Percentiles rank a stretch among this genome's conserved stretches.
phyloP scores from a whole-genome alignment of 2,797 vertebrate species.

The Sebastes minor region DNA sequence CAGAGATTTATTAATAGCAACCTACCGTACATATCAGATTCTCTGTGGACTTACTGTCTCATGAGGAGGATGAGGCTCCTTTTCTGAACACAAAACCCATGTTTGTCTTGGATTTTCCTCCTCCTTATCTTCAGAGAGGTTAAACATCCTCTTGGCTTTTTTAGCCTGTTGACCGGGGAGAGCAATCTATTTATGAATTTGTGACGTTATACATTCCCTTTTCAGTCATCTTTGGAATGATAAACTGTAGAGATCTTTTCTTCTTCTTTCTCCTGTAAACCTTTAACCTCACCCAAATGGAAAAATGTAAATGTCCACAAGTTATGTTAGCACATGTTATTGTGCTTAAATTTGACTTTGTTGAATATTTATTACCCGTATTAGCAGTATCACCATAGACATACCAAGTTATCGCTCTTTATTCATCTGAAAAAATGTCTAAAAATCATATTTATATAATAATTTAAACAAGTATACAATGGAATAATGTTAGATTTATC shows the following conservation, averaged over 20 bases:
- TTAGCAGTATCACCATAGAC: neutral
- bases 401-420: neutral
- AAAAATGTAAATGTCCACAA: neutral
- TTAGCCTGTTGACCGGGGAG: neutral
- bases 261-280: neutral
- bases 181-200: neutral
- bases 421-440: neutral
- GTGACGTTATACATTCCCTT: neutral
- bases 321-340: neutral
- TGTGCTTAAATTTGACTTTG: neutral
- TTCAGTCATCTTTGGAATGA: neutral
- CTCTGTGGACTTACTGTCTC: conserved; percentile 33
- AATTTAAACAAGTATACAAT: no score
- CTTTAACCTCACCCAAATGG: neutral
- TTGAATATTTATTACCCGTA: neutral
- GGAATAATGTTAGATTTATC: no score
- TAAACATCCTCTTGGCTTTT: conserved; percentile 19
- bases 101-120: conserved; percentile 44
- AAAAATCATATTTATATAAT: neutral
- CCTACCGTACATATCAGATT: conserved; percentile 39
- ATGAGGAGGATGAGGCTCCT: conserved; percentile 26
- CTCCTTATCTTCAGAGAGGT: conserved; percentile 6
- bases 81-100: conserved; percentile 31
- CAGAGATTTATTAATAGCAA: conserved; percentile 48
- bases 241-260: neutral